A percentile compares a stretch with the other conserved stretches of the same genome.
phyloP scores from a whole-genome alignment of 2,113 vertebrate genomes.

The Lethenteron reissneri region DNA sequence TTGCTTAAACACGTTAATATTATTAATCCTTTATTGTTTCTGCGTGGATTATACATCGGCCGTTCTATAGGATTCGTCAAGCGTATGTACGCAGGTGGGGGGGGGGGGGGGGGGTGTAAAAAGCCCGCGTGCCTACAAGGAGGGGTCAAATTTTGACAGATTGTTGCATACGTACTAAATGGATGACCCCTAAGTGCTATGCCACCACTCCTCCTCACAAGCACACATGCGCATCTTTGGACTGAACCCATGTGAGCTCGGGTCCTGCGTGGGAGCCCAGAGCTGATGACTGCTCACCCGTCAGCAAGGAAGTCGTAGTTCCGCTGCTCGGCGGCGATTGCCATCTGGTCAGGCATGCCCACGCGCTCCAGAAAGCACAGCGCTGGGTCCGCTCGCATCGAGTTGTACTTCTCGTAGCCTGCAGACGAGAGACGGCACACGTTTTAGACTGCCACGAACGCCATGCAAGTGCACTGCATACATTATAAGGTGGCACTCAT shows the following conservation, averaged over 20 bases:
- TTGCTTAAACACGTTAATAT: too few relatives aligned
- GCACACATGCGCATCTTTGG: neutral
- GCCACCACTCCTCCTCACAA: neutral
- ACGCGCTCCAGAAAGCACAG: constrained; percentile 81
- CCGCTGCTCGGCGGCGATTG: constrained; percentile 86
- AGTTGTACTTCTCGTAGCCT: constrained; percentile 99
- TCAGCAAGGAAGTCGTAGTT: constrained; percentile 36
- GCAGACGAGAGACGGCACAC: constrained; percentile 1
- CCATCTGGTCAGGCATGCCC: constrained; percentile 86
- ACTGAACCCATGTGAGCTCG: constrained; percentile 7
- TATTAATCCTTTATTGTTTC: too few relatives aligned
- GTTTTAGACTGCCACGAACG: too few relatives aligned
- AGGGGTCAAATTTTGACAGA: neutral
- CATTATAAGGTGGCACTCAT: too few relatives aligned
- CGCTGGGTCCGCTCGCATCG: constrained; percentile 65
- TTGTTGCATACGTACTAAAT: neutral
- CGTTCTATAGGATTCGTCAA: too few relatives aligned
- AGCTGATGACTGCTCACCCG: constrained; percentile 7
- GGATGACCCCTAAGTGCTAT: neutral
- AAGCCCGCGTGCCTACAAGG: neutral
- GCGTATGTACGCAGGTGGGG: too few relatives aligned
- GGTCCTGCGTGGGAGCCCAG: constrained; percentile 21
- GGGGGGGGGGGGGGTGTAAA: too few relatives aligned
- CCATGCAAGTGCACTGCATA: too few relatives aligned
- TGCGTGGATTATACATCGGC: too few relatives aligned